phyloP scores from a whole-genome alignment of 1,140 invertebrate species.

The Octopus bimaculoides region DNA sequence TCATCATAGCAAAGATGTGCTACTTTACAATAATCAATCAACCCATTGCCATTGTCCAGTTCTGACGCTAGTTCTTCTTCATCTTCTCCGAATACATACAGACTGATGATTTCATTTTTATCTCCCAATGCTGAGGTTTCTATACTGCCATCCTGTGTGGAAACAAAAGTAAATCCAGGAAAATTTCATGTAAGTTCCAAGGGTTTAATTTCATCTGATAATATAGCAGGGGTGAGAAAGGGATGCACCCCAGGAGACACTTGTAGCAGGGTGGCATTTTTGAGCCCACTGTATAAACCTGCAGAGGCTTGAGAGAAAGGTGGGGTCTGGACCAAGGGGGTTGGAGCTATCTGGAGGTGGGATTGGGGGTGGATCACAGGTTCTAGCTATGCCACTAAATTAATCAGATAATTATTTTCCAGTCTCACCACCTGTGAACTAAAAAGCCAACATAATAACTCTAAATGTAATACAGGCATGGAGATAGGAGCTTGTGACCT shows the following conservation, averaged over 20 bases:
- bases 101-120: conserved; percentile 43
- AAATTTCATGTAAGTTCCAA: background rate
- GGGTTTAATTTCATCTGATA: background rate
- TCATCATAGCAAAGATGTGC: conserved; percentile 33
- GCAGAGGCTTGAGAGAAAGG: too few relatives aligned
- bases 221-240: background rate
- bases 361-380: too few relatives aligned
- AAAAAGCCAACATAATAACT: too few relatives aligned
- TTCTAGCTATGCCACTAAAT: too few relatives aligned
- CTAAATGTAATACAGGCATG: too few relatives aligned
- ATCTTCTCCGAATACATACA: conserved; percentile 52
- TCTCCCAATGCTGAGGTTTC: background rate
- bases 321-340: too few relatives aligned
- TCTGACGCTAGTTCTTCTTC: conserved; percentile 37
- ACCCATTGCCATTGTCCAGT: conserved; percentile 37
- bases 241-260: background rate
- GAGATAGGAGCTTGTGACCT: too few relatives aligned
- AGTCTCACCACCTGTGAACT: too few relatives aligned
- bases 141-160: background rate
- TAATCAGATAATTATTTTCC: too few relatives aligned
- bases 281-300: background rate
- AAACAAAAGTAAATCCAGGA: background rate
- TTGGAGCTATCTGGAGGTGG: too few relatives aligned
- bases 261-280: background rate
- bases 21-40: conserved; percentile 39